Percentiles rank a stretch among this genome's conserved stretches.
phyloP scores from a whole-genome alignment of 2,113 vertebrate species.

The Salvator merianae region DNA sequence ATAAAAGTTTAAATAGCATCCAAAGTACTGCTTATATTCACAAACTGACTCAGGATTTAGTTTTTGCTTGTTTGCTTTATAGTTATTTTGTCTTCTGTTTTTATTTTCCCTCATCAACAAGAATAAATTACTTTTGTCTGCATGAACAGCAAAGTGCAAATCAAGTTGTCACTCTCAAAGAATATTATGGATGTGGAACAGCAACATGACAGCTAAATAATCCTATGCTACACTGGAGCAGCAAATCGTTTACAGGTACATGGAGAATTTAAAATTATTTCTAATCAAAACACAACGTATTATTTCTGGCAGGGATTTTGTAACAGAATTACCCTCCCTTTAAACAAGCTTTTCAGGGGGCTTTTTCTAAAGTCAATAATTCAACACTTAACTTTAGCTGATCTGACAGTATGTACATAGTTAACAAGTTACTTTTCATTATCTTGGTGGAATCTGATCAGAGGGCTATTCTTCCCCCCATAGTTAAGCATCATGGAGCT shows the following conservation, averaged over 20 bases:
- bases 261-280: constrained; percentile 22
- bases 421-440: not conserved
- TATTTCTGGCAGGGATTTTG: constrained; percentile 17
- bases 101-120: not conserved
- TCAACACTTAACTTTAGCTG: not conserved
- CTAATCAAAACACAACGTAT: constrained; percentile 13
- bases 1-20: not conserved
- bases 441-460: not conserved
- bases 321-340: not conserved
- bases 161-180: constrained; percentile 33
- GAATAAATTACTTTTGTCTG: constrained; percentile 21
- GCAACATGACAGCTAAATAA: constrained; percentile 31
- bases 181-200: constrained; percentile 18
- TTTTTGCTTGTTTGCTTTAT: not conserved
- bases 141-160: constrained; percentile 25
- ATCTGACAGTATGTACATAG: not conserved
- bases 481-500: not conserved
- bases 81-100: constrained; percentile 10
- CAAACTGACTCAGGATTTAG: not conserved
- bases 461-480: not conserved
- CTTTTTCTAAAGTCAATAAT: not conserved
- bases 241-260: constrained; percentile 23
- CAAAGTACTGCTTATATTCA: not conserved
- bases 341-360: not conserved
- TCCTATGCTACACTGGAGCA: constrained; percentile 20